These are phyloP conservation scores for Horisme vitalbata DNA, from an alignment of 2,888 invertebrate genomes.

Conservation along the genomic window DNA sequence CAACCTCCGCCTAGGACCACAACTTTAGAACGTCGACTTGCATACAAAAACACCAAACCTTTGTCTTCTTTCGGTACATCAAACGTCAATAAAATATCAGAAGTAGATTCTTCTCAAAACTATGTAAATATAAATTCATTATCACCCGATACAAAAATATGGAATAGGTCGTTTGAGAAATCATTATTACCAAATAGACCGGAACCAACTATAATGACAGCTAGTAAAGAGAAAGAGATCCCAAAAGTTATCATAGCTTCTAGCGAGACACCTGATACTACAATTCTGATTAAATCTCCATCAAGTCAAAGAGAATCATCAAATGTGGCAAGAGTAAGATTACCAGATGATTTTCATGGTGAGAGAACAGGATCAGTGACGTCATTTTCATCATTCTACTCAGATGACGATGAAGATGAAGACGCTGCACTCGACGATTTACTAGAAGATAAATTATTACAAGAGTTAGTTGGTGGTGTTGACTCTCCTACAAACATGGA, in stretches of 20 bases:
- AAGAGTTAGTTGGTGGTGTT: constrained; percentile 73
- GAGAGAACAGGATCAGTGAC: constrained; percentile 57
- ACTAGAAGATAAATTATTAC: constrained; percentile 68
- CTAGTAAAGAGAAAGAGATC: constrained; percentile 53
- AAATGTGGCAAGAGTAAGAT: constrained; percentile 76
- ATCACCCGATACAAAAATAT: constrained; percentile 41
- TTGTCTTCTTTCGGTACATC: constrained; percentile 65
- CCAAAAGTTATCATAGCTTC: constrained; percentile 81
- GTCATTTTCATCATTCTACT: constrained; percentile 68
- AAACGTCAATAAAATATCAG: constrained; percentile 48
- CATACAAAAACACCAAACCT: constrained; percentile 67
- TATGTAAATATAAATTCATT: constrained; percentile 69
- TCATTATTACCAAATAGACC: constrained; percentile 35
- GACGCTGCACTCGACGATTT: constrained; percentile 59
- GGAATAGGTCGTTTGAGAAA: constrained; percentile 53
- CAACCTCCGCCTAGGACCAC: constrained; percentile 90
- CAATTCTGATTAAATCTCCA: constrained; percentile 84
- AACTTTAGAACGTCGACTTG: constrained; percentile 84
- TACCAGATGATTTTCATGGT: constrained; percentile 73
- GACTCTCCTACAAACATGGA: constrained; percentile 67
- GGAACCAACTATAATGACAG: constrained; percentile 35
- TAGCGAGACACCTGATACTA: constrained; percentile 78
- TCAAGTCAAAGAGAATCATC: constrained; percentile 60
- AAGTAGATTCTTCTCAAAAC: constrained; percentile 45
- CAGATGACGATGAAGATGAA: constrained; percentile 62